phyloP scores from a whole-genome alignment of 2,113 vertebrate species.

The Scomber colias region DNA sequence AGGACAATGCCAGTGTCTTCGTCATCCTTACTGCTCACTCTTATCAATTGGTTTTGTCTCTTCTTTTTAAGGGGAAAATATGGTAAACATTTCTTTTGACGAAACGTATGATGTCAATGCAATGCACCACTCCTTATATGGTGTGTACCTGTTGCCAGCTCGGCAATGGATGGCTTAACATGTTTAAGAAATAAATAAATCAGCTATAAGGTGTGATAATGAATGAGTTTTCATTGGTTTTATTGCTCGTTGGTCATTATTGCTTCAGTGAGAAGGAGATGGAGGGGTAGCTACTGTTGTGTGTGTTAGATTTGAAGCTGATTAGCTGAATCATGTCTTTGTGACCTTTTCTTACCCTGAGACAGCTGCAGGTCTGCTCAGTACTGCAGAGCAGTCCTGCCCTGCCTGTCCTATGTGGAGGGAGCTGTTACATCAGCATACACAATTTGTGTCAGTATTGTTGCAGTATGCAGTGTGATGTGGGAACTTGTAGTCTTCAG shows the following conservation, averaged over 20 bases:
- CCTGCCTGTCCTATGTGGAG: too few species aligned
- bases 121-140: conserved; percentile 78
- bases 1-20: conserved; percentile 66
- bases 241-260: conserved; percentile 6
- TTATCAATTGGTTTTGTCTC: conserved; percentile 61
- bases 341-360: neutral
- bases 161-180: conserved; percentile 90
- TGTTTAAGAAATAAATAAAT: conserved; percentile 92
- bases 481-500: too few species aligned
- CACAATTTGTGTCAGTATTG: too few species aligned
- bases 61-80: conserved; percentile 70
- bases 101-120: conserved; percentile 83
- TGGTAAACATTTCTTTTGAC: conserved; percentile 72
- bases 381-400: too few species aligned
- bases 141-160: conserved; percentile 94
- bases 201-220: conserved; percentile 90
- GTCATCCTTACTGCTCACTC: conserved; percentile 65
- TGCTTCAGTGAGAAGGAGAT: neutral
- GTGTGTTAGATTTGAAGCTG: neutral
- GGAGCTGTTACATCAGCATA: too few species aligned
- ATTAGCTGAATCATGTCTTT: neutral
- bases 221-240: conserved; percentile 31
- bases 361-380: too few species aligned
- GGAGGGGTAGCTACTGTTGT: neutral
- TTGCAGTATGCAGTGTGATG: too few species aligned